Percentiles rank a stretch among this genome's conserved stretches.
These are phyloP conservation scores for Pseudolycoriella hygida DNA, from an alignment of 2,888 invertebrate species.

Conservation along the genomic window DNA sequence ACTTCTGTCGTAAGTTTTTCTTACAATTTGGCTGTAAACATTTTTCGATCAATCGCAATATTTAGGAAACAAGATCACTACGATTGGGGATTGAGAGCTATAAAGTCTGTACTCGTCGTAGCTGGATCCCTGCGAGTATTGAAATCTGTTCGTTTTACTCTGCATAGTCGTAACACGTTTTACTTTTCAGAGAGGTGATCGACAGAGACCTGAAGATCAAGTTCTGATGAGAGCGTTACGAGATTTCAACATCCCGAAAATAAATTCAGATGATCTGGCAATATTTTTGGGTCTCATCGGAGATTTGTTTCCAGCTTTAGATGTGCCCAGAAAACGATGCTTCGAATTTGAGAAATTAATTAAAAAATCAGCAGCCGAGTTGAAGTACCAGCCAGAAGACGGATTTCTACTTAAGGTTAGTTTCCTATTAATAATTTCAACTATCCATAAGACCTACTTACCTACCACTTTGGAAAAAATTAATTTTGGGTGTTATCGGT, in stretches of 20 bases:
- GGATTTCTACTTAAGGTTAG: slow-evolving; percentile 56
- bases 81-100: slow-evolving; percentile 94
- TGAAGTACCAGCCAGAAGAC: slow-evolving; percentile 81
- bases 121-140: slow-evolving; percentile 69
- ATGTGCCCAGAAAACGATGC: slow-evolving; percentile 79
- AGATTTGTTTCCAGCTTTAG: slow-evolving; percentile 82
- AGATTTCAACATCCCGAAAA: slow-evolving; percentile 91
- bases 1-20: slow-evolving; percentile 41
- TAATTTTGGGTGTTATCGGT: no score
- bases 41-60: no score
- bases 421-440: no score
- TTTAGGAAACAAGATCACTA: slow-evolving; percentile 78
- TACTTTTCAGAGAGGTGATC: slow-evolving; percentile 43
- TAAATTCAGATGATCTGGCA: slow-evolving; percentile 79
- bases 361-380: slow-evolving; percentile 58
- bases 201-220: slow-evolving; percentile 74
- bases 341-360: slow-evolving; percentile 71
- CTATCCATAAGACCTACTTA: no score
- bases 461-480: no score
- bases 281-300: slow-evolving; percentile 91
- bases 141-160: slow-evolving; percentile 15
- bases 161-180: not conserved
- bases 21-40: no score
- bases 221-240: slow-evolving; percentile 85
- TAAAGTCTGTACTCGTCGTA: slow-evolving; percentile 89